Evolutionary conservation across 2,797 vertebrate species (phyloP).

Genomic region (Melanotaenia boesemani): DNA sequence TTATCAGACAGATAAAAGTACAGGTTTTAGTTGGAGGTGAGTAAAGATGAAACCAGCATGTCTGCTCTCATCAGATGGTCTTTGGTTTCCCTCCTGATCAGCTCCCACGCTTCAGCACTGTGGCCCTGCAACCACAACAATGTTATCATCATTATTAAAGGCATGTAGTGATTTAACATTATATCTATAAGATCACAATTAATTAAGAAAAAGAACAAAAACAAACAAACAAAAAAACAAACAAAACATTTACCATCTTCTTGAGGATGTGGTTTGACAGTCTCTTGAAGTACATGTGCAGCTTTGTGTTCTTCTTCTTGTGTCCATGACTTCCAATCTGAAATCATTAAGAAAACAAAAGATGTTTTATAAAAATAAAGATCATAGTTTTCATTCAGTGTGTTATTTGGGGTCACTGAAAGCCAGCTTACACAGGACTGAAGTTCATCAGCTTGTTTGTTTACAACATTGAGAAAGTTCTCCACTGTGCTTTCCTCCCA

Average conservation of each 20-base stretch:
- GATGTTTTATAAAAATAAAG: not conserved
- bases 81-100: slow-evolving; percentile 22
- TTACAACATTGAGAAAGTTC: slow-evolving; percentile 56
- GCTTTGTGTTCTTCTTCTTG: slow-evolving; percentile 60
- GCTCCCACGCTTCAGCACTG: slow-evolving; percentile 28
- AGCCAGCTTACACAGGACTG: slow-evolving; percentile 66
- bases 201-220: too few species aligned
- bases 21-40: fast-evolving
- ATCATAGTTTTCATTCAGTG: too few species aligned
- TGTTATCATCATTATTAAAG: fast-evolving
- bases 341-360: not conserved
- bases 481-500: slow-evolving; percentile 64
- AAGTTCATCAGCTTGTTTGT: slow-evolving; percentile 54
- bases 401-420: not conserved
- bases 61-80: slow-evolving; percentile 9
- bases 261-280: slow-evolving; percentile 28
- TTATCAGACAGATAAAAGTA: too few species aligned
- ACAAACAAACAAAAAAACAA: too few species aligned
- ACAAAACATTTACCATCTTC: too few species aligned
- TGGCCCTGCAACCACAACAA: slow-evolving; percentile 5
- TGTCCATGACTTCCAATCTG: slow-evolving; percentile 1
- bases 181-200: too few species aligned
- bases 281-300: slow-evolving; percentile 68
- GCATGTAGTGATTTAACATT: not conserved
- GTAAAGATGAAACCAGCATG: slow-evolving; percentile 13